Conservation (phyloP, 2,888 invertebrate species). For the Leucoma salicis region DNA sequence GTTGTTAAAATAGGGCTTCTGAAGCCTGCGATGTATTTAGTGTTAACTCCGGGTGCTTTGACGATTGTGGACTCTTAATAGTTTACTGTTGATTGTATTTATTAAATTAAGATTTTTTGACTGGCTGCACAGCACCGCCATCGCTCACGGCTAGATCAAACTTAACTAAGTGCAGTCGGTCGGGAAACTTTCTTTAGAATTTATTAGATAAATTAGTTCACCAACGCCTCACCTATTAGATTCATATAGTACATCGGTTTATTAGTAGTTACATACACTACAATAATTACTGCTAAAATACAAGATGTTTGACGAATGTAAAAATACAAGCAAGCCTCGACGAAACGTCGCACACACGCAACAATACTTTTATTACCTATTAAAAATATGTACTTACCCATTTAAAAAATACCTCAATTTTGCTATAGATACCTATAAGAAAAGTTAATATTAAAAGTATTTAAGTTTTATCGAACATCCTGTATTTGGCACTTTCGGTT, state of each 20-base stretch:
- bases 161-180: slow-evolving; percentile 48
- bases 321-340: slow-evolving; percentile 17
- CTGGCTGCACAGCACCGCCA: slow-evolving; percentile 41
- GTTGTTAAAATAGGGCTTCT: slow-evolving; percentile 72
- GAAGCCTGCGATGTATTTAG: slow-evolving; percentile 79
- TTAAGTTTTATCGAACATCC: slow-evolving; percentile 69
- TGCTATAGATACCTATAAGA: too few relatives aligned
- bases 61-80: slow-evolving; percentile 79
- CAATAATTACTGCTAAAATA: slow-evolving; percentile 53
- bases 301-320: slow-evolving; percentile 70
- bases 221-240: slow-evolving; percentile 67
- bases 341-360: slow-evolving; percentile 39
- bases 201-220: slow-evolving; percentile 69
- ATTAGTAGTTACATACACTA: slow-evolving; percentile 44
- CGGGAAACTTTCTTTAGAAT: slow-evolving; percentile 65
- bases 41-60: slow-evolving; percentile 81
- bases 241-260: slow-evolving; percentile 51
- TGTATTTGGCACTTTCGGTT: slow-evolving; percentile 57
- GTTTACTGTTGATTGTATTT: slow-evolving; percentile 75
- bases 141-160: slow-evolving; percentile 6
- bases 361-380: slow-evolving; percentile 41
- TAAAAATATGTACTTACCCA: slow-evolving; percentile 36
- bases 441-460: slow-evolving; percentile 42
- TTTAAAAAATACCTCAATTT: slow-evolving; percentile 53
- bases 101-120: slow-evolving; percentile 60